Evolutionary conservation across 2,797 vertebrate genomes (phyloP), one percentile per base, ranked within the genome.

Genomic region (Periparus ater): DNA sequence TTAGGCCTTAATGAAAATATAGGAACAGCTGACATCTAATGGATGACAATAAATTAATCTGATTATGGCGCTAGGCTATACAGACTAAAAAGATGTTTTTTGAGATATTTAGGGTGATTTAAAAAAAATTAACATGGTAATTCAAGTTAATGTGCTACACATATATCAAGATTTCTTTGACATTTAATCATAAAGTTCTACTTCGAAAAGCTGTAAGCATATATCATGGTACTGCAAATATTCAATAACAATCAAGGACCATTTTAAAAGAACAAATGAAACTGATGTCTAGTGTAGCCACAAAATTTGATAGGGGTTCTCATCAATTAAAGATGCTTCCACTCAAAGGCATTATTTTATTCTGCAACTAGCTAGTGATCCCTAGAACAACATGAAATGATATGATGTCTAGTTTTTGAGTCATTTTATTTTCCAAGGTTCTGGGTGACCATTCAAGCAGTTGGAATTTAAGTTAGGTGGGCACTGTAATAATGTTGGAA

Each of bases 21-120:
- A 38, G 32, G 68, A 73, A 72, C 32, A 96, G 62, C n/a, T 94
- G 72, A 57, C 29, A 73, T 80, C 73, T 81, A 72, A 91, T 38
- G 42, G 83, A 74, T 47, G 84, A 93, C 82, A 54, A 51, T 40
- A 94, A 75, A 95, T 93, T 93, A 72, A 51, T 83, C 88, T 66
- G 82, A 89, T 91, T 93, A 80, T 21, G 27, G n/a, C 62, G 40
- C 18, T 19, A 72, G 76, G 18, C 29, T 85, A 45, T 57, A n/a
- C 5, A 91, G n/a, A 38, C 45, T 58, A 63, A 79, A 70, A 19
- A 19, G 4, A 5, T 40, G 0, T 14, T 72, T 70, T 55, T 62
- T 83, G n/a, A 85, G 11, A 65, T 53, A 48, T 48, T 76, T 70
- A 94, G 17, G 1, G 25, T 82, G 32, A 93, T 63, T 89, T 68